Conservation (phyloP, 2,113 vertebrate genomes). For the Cardinalis cardinalis region DNA sequence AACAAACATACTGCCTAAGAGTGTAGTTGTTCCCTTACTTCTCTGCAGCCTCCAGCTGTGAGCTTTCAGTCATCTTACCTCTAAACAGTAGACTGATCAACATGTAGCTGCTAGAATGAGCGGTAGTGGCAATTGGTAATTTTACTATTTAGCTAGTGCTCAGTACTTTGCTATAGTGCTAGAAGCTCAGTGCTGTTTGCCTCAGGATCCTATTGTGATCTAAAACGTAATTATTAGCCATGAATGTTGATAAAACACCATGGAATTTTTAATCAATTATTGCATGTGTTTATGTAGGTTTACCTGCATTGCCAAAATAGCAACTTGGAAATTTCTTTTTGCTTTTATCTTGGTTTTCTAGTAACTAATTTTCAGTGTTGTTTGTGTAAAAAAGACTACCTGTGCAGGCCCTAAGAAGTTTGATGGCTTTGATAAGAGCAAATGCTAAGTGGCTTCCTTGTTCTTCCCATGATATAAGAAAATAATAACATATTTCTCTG, state of each 20-base stretch:
- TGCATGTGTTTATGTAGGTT: background rate
- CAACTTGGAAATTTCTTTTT: background rate
- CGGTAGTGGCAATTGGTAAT: background rate
- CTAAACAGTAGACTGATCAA: background rate
- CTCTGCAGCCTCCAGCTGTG: background rate
- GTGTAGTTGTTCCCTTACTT: background rate
- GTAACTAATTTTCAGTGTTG: background rate
- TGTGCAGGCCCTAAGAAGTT: background rate
- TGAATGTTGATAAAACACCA: background rate
- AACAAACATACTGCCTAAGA: background rate
- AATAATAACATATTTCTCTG: background rate
- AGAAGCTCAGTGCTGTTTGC: background rate
- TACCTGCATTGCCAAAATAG: background rate
- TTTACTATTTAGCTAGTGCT: background rate
- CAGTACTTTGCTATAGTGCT: background rate
- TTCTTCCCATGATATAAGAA: background rate
- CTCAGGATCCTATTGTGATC: background rate
- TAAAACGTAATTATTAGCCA: background rate
- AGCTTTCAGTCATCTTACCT: background rate
- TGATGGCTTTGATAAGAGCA: background rate
- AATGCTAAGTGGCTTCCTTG: background rate
- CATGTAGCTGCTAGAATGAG: background rate
- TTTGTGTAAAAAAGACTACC: background rate
- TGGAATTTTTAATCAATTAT: background rate
- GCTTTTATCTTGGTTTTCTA: background rate